Evolutionary conservation across 2,888 invertebrate genomes (phyloP).

Genomic region (Drosophila aldrichi): DNA sequence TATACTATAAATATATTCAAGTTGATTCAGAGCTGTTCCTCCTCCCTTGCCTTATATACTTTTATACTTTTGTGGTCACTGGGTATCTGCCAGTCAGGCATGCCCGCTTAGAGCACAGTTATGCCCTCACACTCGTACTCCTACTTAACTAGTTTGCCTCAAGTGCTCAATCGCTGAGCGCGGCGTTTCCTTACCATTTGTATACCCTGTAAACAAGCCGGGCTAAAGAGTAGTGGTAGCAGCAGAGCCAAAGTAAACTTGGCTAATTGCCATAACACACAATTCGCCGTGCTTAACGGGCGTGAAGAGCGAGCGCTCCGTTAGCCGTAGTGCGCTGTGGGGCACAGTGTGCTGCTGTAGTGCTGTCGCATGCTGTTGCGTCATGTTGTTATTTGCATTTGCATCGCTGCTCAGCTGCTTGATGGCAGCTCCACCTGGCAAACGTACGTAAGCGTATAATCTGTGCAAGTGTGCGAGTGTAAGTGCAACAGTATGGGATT

Average conservation of each 20-base stretch:
- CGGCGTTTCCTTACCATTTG: not conserved
- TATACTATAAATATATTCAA: too few species aligned
- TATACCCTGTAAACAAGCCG: constrained; percentile 14
- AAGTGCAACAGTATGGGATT: not conserved
- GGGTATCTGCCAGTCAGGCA: not conserved
- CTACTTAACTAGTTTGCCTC: not conserved
- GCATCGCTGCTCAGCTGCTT: constrained; percentile 19
- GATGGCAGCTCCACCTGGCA: constrained; percentile 13
- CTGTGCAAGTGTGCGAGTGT: not conserved
- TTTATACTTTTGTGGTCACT: too few species aligned
- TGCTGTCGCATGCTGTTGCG: constrained; percentile 14
- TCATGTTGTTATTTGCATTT: constrained; percentile 44
- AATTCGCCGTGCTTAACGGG: constrained; percentile 39
- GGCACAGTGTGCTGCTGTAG: constrained; percentile 3
- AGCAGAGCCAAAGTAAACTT: constrained; percentile 11
- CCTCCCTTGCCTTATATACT: too few species aligned
- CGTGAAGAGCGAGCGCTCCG: constrained; percentile 24
- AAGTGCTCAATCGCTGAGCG: not conserved
- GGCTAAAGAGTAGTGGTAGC: not conserved
- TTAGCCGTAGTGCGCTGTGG: constrained; percentile 4
- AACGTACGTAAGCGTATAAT: constrained; percentile 40
- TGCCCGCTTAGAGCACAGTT: not conserved
- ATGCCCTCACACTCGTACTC: not conserved
- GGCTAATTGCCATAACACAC: constrained; percentile 50
- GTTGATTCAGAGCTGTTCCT: too few species aligned